Conservation (phyloP, 2,113 vertebrate genomes). For the Hippocampus comes region DNA sequence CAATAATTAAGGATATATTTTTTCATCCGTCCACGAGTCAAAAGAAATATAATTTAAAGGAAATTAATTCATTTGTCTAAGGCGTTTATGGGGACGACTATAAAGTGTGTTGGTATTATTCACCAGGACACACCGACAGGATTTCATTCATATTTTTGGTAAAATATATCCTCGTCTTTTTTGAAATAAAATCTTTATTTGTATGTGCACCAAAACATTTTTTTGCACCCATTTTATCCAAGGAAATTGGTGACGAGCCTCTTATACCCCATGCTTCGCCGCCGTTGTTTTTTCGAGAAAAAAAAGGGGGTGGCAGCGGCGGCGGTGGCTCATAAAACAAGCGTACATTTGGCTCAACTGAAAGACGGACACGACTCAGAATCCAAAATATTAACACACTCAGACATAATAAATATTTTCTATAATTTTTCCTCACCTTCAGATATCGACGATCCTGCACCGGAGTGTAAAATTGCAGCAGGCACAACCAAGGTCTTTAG, state of each 20-base stretch:
- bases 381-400: neutral
- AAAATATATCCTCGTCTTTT: neutral
- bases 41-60: neutral
- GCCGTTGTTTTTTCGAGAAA: neutral
- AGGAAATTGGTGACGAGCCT: too few species aligned
- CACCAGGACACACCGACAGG: neutral
- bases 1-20: neutral
- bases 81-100: constrained; percentile 1
- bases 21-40: neutral
- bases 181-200: too few species aligned
- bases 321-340: neutral
- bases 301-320: neutral
- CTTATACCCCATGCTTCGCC: neutral
- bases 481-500: too few species aligned
- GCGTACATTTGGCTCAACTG: neutral
- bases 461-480: neutral
- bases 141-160: neutral
- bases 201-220: neutral
- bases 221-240: neutral
- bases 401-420: neutral
- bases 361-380: neutral
- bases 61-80: neutral
- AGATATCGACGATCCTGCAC: neutral
- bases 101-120: neutral
- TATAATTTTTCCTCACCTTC: neutral